These are phyloP conservation scores for Metellina segmentata DNA, from an alignment of 2,888 invertebrate species.

Conservation along the genomic window DNA sequence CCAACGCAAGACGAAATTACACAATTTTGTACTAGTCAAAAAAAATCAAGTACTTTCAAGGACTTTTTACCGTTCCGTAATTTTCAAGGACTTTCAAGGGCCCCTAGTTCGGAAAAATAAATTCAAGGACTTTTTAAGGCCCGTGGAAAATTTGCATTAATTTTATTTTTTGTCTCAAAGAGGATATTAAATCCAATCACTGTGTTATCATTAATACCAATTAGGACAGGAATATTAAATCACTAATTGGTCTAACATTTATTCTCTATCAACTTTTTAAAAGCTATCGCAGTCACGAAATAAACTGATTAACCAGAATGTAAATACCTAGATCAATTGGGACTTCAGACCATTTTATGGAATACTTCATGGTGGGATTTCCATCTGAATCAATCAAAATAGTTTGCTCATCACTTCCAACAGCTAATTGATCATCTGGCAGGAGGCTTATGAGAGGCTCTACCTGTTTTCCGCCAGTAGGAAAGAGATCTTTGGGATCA, in stretches of 20 bases:
- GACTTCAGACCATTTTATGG: conserved; percentile 90
- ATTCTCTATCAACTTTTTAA: not conserved
- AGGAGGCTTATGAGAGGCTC: conserved; percentile 86
- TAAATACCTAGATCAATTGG: conserved; percentile 86
- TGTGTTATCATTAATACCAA: not conserved
- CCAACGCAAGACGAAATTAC: too few species aligned
- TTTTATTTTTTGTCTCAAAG: not conserved
- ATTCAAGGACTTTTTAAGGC: too few species aligned
- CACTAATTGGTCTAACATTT: not conserved
- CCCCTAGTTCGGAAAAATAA: too few species aligned
- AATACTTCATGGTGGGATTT: conserved; percentile 86
- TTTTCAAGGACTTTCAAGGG: too few species aligned
- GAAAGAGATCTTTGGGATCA: conserved; percentile 90
- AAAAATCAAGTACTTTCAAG: too few species aligned
- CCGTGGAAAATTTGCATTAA: too few species aligned
- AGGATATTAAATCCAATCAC: not conserved
- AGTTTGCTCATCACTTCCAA: conserved; percentile 93
- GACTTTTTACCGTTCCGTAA: too few species aligned
- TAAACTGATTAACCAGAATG: conserved; percentile 75
- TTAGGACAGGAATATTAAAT: not conserved
- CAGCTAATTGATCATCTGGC: conserved; percentile 84
- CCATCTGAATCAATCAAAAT: conserved; percentile 91
- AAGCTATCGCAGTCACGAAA: not conserved
- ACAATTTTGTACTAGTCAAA: too few species aligned
- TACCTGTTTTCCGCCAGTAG: conserved; percentile 86